A percentile compares a stretch with the other conserved stretches of the same genome.
These are phyloP conservation scores for Probosciger aterrimus DNA, from an alignment of 2,113 vertebrate genomes.

Conservation along the genomic window DNA sequence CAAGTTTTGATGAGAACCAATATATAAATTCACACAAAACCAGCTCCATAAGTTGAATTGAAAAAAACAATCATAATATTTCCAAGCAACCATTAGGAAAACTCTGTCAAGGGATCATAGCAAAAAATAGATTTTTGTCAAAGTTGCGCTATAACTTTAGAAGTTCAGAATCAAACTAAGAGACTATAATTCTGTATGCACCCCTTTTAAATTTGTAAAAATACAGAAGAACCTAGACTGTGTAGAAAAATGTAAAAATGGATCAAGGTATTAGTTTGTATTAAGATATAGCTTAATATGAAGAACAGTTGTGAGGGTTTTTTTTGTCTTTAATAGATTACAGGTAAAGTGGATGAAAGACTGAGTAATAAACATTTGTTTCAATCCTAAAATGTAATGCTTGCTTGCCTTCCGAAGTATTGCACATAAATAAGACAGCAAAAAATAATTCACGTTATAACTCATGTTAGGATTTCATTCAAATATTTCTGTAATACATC, in stretches of 20 bases:
- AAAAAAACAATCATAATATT: not conserved
- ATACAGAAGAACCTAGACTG: not conserved
- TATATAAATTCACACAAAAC: not conserved
- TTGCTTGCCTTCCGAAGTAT: not conserved
- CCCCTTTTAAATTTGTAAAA: not conserved
- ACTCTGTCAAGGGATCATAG: not conserved
- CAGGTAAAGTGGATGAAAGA: not conserved
- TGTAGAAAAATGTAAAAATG: not conserved
- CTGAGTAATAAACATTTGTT: not conserved
- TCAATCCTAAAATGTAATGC: not conserved
- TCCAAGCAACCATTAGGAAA: not conserved
- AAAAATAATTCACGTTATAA: not conserved
- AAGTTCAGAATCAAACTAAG: not conserved
- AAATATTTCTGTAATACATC: not conserved
- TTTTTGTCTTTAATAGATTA: not conserved
- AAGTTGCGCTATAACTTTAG: not conserved
- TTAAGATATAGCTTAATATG: not conserved
- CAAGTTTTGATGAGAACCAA: not conserved
- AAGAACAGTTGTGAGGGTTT: not conserved
- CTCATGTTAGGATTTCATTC: not conserved
- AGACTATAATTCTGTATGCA: not conserved
- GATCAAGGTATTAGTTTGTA: not conserved
- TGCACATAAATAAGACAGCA: not conserved
- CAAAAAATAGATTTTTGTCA: not conserved
- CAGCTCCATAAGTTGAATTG: not conserved